A percentile compares a stretch with the other conserved stretches of the same genome.
Conservation (phyloP, 2,888 invertebrate genomes). For the Elgonia sp. region DNA sequence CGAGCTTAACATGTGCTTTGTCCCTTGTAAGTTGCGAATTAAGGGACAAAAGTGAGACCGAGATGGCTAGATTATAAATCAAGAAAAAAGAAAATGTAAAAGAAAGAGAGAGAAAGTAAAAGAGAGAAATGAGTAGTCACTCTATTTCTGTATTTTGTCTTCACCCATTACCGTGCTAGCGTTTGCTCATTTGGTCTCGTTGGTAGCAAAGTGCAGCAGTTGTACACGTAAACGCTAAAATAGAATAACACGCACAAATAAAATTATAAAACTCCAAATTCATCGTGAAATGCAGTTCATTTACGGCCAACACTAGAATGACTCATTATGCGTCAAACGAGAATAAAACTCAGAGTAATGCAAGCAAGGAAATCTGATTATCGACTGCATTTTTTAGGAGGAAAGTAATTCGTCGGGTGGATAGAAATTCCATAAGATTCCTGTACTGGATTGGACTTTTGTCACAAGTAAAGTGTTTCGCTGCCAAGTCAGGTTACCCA, state of each 20-base stretch:
- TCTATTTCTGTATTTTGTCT: slow-evolving; percentile 84
- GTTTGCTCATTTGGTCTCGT: slow-evolving; percentile 60
- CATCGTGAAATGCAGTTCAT: slow-evolving; percentile 36
- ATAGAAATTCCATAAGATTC: slow-evolving; percentile 37
- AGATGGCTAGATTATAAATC: not conserved
- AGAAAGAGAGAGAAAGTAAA: slow-evolving; percentile 18
- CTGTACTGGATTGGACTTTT: too few species aligned
- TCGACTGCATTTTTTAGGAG: slow-evolving; percentile 7
- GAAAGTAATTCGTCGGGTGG: not conserved
- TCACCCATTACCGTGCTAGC: slow-evolving; percentile 79
- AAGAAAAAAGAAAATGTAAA: not conserved
- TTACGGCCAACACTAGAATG: slow-evolving; percentile 1
- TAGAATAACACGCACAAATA: slow-evolving; percentile 83
- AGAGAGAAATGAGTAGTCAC: slow-evolving; percentile 74
- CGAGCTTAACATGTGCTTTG: slow-evolving; percentile 36
- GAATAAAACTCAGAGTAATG: not conserved
- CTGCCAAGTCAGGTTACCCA: slow-evolving; percentile 41
- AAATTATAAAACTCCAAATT: slow-evolving; percentile 78
- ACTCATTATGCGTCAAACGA: not conserved
- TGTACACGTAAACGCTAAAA: slow-evolving; percentile 83
- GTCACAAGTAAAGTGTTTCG: too few species aligned
- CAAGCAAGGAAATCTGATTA: not conserved
- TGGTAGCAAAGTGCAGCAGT: slow-evolving; percentile 80
- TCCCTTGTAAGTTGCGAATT: not conserved
- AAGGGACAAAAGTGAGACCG: not conserved